Evolutionary conservation across 2,797 vertebrate genomes (phyloP), one percentile per base, ranked within the genome.

Genomic region (Microtus obscurus): DNA sequence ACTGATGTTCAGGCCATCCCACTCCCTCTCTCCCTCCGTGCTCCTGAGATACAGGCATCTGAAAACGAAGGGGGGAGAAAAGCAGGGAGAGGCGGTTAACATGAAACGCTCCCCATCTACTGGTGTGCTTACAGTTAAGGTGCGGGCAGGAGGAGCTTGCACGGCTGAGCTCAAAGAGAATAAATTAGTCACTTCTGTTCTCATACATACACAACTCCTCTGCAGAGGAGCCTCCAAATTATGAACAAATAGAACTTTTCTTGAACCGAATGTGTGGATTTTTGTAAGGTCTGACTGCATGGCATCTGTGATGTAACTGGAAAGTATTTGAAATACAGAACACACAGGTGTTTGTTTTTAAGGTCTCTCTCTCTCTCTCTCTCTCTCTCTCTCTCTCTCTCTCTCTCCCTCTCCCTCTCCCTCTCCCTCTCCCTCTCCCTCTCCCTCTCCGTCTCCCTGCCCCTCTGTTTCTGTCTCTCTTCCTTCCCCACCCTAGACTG

Each of bases 241-340:
- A 40, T 51, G 74, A 94, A 85, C 21, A 85, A 81, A 90, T 83
- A 74, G 45, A 76, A 31, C 93, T 93, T 87, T 9, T 21, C 19
- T 59, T 51, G 43, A 80, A 82, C 7, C 25, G 6, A 79, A 79
- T 74, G 19, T 14, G 25, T 51, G 40, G 67, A 25, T 74, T 93
- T 69, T 83, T 23, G 59, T 59, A 77, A 76, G 27, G 11, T 83
- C 67, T 16, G 65, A 37, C 91, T 25, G 19, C 2, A 3, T 51
- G 34, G 16, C 17, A 19, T 61, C 51, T 79, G 6, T 85, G 31
- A 63, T 91, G 51, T 90, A 85, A 63, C 77, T 79, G 25, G 63
- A 83, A 94, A 51, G 37, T 82, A 83, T 91, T 87, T 78, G 56
- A 90, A 91, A 93, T 45, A 34, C 53, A 80, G 40, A 56, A 19